A percentile compares a stretch with the other conserved stretches of the same genome.
phyloP scores from a whole-genome alignment of 2,797 vertebrate species.

The Prionace glauca region DNA sequence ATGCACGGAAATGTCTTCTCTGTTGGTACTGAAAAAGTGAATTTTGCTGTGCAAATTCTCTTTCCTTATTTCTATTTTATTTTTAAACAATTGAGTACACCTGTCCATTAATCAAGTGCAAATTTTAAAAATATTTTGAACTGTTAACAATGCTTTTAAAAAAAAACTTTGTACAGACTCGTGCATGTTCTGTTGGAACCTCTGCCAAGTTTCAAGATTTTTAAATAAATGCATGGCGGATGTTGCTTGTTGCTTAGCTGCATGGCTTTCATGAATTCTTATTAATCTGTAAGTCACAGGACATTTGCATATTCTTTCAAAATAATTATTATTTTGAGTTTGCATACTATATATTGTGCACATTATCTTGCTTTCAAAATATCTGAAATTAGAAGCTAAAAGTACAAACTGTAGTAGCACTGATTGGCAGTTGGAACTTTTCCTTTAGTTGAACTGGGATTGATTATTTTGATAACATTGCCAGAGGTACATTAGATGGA shows the following conservation, averaged over 20 bases:
- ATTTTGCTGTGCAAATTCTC: not conserved
- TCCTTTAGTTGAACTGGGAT: not conserved
- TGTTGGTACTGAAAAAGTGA: not conserved
- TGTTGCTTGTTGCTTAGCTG: not conserved
- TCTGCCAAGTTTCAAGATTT: conserved; percentile 20
- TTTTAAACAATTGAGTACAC: not conserved
- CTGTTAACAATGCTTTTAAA: not conserved
- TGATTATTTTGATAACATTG: not conserved
- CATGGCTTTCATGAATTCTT: conserved; percentile 20
- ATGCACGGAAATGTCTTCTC: not conserved
- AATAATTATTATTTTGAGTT: not conserved
- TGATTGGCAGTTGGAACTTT: not conserved
- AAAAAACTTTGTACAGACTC: conserved; percentile 10
- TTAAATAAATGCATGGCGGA: not conserved
- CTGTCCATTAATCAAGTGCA: conserved; percentile 43
- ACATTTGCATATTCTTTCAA: not conserved
- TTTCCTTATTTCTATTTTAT: not conserved
- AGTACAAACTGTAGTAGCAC: not conserved
- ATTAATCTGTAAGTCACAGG: not conserved
- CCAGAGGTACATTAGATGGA: not conserved
- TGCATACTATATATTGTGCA: not conserved
- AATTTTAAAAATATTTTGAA: conserved; percentile 30
- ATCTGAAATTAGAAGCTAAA: not conserved
- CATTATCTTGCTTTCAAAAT: too few species aligned
- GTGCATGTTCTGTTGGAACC: conserved; percentile 22